A percentile compares a stretch with the other conserved stretches of the same genome.
These are phyloP conservation scores for Sphaeramia orbicularis DNA, from an alignment of 2,797 vertebrate genomes.

Conservation along the genomic window DNA sequence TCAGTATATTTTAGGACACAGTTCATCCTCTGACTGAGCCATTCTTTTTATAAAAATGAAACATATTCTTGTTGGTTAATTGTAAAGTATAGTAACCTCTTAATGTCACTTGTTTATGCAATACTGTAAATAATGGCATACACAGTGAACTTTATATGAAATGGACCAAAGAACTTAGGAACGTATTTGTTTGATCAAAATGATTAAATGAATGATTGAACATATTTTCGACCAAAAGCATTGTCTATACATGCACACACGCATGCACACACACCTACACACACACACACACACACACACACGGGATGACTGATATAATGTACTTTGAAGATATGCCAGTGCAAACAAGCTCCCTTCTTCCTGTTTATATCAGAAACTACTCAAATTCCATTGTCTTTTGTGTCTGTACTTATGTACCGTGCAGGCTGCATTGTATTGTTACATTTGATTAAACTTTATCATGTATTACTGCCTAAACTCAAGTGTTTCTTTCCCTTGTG, in stretches of 20 bases:
- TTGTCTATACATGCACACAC: conserved; percentile 2
- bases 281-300: too few relatives aligned
- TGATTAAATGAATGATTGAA: conserved; percentile 3
- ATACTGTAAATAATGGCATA: not conserved
- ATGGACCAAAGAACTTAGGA: conserved; percentile 1
- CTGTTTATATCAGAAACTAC: not conserved
- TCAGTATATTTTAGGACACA: not conserved
- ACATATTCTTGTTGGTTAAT: not conserved
- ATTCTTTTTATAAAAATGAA: not conserved
- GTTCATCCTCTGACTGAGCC: conserved; percentile 23
- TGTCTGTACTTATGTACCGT: conserved; percentile 2
- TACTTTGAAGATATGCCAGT: not conserved
- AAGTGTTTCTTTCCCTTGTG: not conserved
- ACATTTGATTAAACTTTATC: conserved; percentile 6
- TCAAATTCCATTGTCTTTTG: not conserved
- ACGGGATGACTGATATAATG: not conserved
- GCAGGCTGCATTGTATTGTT: not conserved
- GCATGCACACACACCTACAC: too few relatives aligned
- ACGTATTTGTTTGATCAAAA: not conserved
- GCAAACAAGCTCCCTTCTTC: conserved; percentile 13
- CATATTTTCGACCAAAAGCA: not conserved
- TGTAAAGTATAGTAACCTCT: not conserved
- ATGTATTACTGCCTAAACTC: conserved; percentile 1
- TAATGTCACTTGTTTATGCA: not conserved
- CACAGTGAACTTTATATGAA: conserved; percentile 2